These are phyloP conservation scores for Chelonus formosanus DNA, from an alignment of 2,888 invertebrate genomes.

Conservation along the genomic window DNA sequence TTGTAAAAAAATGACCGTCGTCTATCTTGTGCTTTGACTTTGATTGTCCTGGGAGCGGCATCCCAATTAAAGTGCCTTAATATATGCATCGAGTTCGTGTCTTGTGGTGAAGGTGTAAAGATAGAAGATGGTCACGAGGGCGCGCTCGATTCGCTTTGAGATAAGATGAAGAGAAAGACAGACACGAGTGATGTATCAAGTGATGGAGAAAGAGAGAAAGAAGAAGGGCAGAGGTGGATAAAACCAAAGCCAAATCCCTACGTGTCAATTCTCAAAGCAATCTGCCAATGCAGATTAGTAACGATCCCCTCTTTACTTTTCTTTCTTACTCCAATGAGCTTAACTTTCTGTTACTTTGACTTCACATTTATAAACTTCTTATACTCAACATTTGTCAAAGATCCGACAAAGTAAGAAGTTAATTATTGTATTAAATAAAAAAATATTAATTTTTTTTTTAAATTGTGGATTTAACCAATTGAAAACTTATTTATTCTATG, in stretches of 20 bases:
- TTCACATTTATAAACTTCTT: slow-evolving; percentile 17
- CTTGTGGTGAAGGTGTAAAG: slow-evolving; percentile 48
- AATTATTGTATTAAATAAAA: too few species aligned
- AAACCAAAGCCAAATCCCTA: slow-evolving; percentile 46
- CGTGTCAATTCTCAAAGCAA: slow-evolving; percentile 65
- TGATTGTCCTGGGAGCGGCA: slow-evolving; percentile 46
- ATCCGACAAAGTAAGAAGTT: too few species aligned
- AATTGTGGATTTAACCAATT: too few species aligned
- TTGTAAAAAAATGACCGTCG: slow-evolving; percentile 1
- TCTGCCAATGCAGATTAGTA: slow-evolving; percentile 64
- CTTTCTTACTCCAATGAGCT: slow-evolving; percentile 31
- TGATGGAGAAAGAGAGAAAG: slow-evolving; percentile 9
- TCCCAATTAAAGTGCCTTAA: slow-evolving; percentile 61
- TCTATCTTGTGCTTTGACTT: slow-evolving; percentile 24
- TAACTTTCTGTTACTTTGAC: slow-evolving; percentile 23
- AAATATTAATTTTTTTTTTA: too few species aligned
- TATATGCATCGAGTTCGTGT: slow-evolving; percentile 63
- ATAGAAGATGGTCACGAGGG: slow-evolving; percentile 41
- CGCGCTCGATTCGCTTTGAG: slow-evolving; percentile 30
- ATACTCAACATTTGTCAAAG: not conserved
- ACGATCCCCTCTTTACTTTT: slow-evolving; percentile 34
- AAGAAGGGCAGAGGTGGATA: slow-evolving; percentile 14
- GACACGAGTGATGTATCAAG: not conserved
- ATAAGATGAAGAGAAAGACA: slow-evolving; percentile 32
- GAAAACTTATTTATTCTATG: slow-evolving; percentile 61